Conservation (phyloP, 1,140 invertebrate species). For the Ephestia elutella region DNA sequence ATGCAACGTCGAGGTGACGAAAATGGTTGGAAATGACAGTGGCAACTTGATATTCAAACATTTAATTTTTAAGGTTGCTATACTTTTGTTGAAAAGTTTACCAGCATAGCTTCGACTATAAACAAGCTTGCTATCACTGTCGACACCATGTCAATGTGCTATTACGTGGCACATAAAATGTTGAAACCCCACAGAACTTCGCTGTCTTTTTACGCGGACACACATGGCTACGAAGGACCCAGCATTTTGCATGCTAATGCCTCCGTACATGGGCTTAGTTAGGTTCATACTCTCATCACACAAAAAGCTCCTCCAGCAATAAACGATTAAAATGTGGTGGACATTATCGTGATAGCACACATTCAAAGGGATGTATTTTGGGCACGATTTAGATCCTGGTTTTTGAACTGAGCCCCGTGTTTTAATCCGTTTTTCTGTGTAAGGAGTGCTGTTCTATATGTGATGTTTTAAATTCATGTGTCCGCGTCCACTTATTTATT, state of each 20-base stretch:
- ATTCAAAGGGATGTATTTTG: no score
- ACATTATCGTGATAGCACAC: no score
- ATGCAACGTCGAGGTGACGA: not conserved
- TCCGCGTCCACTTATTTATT: slow-evolving; percentile 25
- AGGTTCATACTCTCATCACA: no score
- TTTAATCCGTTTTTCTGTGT: not conserved
- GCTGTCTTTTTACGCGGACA: not conserved
- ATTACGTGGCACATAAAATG: not conserved
- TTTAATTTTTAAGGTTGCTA: not conserved
- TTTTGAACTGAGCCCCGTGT: no score
- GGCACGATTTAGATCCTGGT: no score
- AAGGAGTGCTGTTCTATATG: not conserved
- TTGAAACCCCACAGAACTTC: slow-evolving; percentile 4
- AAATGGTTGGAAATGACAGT: not conserved
- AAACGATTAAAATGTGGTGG: no score
- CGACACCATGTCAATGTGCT: not conserved
- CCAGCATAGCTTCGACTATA: not conserved
- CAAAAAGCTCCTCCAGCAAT: no score
- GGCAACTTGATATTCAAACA: not conserved
- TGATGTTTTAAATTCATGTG: not conserved
- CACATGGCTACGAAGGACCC: not conserved
- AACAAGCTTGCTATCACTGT: not conserved
- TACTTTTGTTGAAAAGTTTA: not conserved
- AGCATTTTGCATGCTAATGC: not conserved
- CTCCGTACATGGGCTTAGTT: no score